phyloP scores from a whole-genome alignment of 2,797 vertebrate genomes.

The Pelochelys cantorii region DNA sequence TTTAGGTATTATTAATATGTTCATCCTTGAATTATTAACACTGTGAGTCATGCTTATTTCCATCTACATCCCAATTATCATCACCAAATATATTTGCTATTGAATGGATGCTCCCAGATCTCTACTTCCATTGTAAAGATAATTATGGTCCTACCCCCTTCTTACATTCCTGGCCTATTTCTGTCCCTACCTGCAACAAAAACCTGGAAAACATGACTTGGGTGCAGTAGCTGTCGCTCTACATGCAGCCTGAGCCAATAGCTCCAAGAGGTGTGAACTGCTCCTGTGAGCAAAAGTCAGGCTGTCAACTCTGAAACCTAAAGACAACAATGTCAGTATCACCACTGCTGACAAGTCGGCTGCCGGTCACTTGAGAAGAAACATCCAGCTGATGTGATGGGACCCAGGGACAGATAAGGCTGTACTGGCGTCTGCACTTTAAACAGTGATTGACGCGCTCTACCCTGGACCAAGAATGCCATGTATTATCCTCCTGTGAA shows the following conservation, averaged over 20 bases:
- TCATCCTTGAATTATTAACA: constrained; percentile 4
- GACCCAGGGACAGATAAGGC: background rate
- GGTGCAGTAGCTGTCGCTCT: accelerated
- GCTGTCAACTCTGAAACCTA: background rate
- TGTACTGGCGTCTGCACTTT: background rate
- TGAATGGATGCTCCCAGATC: constrained; percentile 1
- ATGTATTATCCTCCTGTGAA: background rate
- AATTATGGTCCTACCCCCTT: background rate
- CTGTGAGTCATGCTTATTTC: background rate
- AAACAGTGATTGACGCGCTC: background rate
- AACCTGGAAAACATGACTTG: background rate
- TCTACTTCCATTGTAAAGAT: constrained; percentile 28
- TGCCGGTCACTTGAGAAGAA: background rate
- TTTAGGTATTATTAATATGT: constrained; percentile 20
- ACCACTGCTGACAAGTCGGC: too few relatives aligned
- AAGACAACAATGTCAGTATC: background rate
- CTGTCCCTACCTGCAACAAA: background rate
- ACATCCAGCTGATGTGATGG: background rate
- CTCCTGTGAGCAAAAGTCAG: background rate
- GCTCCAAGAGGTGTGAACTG: background rate
- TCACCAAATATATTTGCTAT: background rate
- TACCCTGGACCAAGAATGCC: background rate
- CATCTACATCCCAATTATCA: constrained; percentile 10
- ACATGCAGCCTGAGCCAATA: background rate
- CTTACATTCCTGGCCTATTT: background rate